These are phyloP conservation scores for Didymodactylos carnosus DNA, from an alignment of 2,888 invertebrate species.

Conservation along the genomic window DNA sequence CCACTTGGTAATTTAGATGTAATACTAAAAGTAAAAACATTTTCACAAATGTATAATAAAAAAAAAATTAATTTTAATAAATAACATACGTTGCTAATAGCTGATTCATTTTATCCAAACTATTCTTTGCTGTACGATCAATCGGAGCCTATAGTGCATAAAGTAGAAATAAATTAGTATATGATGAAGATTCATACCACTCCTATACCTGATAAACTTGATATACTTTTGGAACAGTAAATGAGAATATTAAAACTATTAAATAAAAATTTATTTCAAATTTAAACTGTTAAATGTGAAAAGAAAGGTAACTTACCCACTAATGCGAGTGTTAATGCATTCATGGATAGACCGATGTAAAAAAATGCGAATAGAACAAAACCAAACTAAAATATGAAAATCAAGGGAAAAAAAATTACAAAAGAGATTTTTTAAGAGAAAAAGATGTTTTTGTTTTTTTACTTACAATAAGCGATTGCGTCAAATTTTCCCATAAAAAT, in stretches of 20 bases:
- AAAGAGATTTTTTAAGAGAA: not conserved
- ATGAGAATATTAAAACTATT: not conserved
- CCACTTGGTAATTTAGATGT: not conserved
- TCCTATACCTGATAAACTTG: not conserved
- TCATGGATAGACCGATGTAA: not conserved
- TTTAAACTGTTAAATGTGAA: too few relatives aligned
- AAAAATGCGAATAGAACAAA: not conserved
- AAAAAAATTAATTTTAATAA: not conserved
- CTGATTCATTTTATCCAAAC: not conserved
- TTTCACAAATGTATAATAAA: not conserved
- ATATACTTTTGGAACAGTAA: not conserved
- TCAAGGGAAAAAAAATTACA: not conserved
- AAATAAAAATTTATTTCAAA: too few relatives aligned
- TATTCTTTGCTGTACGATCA: not conserved
- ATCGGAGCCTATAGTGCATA: not conserved
- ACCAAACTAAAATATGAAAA: not conserved
- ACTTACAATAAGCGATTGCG: not conserved
- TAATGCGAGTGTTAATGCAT: not conserved
- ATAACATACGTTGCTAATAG: not conserved
- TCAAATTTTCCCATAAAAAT: not conserved
- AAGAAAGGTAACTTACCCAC: too few relatives aligned
- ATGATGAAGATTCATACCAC: not conserved
- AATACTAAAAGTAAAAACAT: not conserved
- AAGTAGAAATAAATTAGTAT: not conserved
- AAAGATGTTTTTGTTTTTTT: not conserved